Evolutionary conservation across 2,113 vertebrate species (phyloP).

Genomic region (Rhineura floridana): DNA sequence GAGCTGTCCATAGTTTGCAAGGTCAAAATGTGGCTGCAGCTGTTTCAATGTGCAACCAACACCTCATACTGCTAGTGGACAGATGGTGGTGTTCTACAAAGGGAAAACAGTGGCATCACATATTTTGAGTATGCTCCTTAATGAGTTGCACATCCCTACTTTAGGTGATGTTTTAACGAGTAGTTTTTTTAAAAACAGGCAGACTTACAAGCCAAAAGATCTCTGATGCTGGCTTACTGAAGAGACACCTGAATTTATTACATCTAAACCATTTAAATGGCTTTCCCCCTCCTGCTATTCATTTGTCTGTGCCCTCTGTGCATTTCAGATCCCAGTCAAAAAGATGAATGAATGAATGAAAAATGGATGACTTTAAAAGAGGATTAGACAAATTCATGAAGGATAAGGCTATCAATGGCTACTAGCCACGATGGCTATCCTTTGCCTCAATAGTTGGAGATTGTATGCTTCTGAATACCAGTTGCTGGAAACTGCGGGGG

Average conservation of each 20-base stretch:
- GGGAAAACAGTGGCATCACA: too few species aligned
- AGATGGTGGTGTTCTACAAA: too few species aligned
- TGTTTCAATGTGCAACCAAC: too few species aligned
- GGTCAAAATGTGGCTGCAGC: neutral
- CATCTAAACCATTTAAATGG: slow-evolving; percentile 13
- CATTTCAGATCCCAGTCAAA: slow-evolving; percentile 34
- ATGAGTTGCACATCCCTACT: slow-evolving; percentile 55
- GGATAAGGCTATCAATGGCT: too few species aligned
- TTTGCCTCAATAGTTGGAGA: too few species aligned
- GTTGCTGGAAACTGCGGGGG: too few species aligned
- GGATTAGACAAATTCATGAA: too few species aligned
- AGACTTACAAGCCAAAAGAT: slow-evolving; percentile 54
- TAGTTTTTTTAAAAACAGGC: slow-evolving; percentile 43
- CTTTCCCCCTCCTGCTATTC: neutral
- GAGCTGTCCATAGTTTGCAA: neutral
- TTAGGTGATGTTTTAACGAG: slow-evolving; percentile 68
- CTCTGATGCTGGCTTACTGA: slow-evolving; percentile 44
- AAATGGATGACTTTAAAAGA: too few species aligned
- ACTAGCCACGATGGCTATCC: too few species aligned
- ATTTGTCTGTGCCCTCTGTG: neutral
- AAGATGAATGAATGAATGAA: too few species aligned
- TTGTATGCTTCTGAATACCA: too few species aligned
- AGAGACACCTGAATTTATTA: slow-evolving; percentile 11
- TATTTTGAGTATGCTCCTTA: slow-evolving; percentile 31
- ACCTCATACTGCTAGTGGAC: too few species aligned